Base-by-base conservation (phyloP, 2,888 invertebrate genomes). In the Coecobrya sp. region DNA sequence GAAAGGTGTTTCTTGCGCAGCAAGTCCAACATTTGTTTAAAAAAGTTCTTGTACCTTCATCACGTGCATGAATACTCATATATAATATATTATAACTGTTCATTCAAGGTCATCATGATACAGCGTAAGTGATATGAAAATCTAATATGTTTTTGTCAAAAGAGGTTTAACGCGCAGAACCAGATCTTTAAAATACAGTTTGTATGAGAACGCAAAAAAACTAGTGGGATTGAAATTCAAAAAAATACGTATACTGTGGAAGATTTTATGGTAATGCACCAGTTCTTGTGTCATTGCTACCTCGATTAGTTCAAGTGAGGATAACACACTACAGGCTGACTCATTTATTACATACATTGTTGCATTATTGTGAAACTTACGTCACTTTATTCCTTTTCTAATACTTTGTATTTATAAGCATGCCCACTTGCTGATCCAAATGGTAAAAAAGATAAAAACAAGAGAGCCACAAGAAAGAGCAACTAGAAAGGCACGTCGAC, bases 61-160 rank as follows among this genome's bases (percentile, higher is more conserved):
- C 87, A 76, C 62, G 62, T 84, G 45, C 30, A 81, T 36, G 59
- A 30, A 59, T 82, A 27, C 42, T 79, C 30, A 30, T 73, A n/a
- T 70, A 70, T 22, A n/a, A 16, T 22, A 16, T 59, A 42, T 52
- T n/a, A 65, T 91, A 91, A 91, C 91, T 91, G 91, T 86, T 81
- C 19, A 91, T 86, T 86, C 91, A 91, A 91, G 86, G 91, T 91
- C 89, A 89, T 84, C 81, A 36, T 86, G 79, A 36, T 88, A 45
- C 79, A 79, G 27, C 65, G 65, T 49, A 86, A 86, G 86, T 86
- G 91, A 86, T 49, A 49, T 16, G 19, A 36, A n/a, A 82, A 79
- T 52, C 13, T 27, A 36, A 82, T 73, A 27, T 79, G 55, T 76
- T 86, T 86, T 81, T 79, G 65, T 62, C 79, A 55, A 65, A 59